Percentiles rank a stretch among this genome's conserved stretches.
phyloP scores from a whole-genome alignment of 2,797 vertebrate species.

The Prionace glauca region DNA sequence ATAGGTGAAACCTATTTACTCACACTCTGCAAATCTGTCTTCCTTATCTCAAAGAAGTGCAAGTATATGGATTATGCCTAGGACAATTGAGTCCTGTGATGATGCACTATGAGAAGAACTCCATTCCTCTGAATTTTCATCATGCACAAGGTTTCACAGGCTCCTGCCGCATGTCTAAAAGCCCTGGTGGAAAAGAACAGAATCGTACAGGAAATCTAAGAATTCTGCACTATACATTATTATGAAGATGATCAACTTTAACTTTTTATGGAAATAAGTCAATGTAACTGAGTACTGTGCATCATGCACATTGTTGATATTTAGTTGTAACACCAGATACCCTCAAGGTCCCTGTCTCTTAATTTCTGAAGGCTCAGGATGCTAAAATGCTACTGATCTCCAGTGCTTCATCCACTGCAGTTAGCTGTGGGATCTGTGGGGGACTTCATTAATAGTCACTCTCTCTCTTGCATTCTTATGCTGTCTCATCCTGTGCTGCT shows the following conservation, averaged over 20 bases:
- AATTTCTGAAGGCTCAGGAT: not conserved
- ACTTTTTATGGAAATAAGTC: not conserved
- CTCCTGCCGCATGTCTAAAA: not conserved
- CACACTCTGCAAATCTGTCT: too few species aligned
- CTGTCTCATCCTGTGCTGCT: not conserved
- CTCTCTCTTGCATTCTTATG: too few species aligned
- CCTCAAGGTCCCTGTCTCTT: not conserved
- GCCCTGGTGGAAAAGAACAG: not conserved
- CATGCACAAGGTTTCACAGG: too few species aligned
- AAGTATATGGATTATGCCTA: too few species aligned
- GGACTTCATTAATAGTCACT: too few species aligned
- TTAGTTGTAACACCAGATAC: not conserved
- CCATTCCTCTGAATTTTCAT: too few species aligned
- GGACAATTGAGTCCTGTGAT: too few species aligned
- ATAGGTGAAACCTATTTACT: too few species aligned
- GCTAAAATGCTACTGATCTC: not conserved
- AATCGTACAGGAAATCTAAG: not conserved
- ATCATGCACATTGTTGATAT: not conserved
- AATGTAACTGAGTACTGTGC: not conserved
- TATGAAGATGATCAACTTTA: not conserved
- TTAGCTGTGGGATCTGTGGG: not conserved
- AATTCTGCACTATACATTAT: not conserved
- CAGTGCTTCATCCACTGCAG: not conserved
- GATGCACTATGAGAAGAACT: too few species aligned
- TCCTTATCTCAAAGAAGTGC: too few species aligned